Conservation (phyloP, 2,113 vertebrate genomes). For the Microtus pennsylvanicus region DNA sequence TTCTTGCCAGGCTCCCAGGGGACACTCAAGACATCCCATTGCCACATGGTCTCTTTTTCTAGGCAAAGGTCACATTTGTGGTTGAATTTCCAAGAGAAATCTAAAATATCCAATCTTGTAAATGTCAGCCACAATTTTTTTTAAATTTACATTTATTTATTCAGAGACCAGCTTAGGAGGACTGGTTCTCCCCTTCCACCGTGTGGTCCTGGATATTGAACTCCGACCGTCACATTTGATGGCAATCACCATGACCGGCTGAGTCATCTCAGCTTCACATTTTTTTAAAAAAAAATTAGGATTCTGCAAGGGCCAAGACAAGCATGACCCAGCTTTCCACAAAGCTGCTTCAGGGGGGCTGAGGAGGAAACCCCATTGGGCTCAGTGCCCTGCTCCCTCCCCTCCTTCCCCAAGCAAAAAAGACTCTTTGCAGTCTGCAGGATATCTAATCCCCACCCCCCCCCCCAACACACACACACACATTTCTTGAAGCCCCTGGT, state of each 20-base stretch:
- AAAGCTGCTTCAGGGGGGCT: background rate
- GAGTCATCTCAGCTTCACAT: background rate
- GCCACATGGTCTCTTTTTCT: background rate
- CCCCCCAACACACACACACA: too few species aligned
- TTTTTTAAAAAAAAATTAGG: background rate
- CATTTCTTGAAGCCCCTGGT: background rate
- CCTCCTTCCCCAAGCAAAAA: background rate
- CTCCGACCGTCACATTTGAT: background rate
- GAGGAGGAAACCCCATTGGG: accelerated
- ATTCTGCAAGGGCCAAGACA: background rate
- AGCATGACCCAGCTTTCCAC: background rate
- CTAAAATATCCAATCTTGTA: background rate
- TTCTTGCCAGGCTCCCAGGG: background rate
- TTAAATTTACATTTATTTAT: background rate
- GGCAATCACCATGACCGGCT: background rate
- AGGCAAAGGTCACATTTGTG: background rate
- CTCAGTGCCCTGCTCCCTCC: background rate
- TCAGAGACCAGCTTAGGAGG: too few species aligned
- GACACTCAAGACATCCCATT: background rate
- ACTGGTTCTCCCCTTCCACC: background rate
- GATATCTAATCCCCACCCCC: too few species aligned
- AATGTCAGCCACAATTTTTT: background rate
- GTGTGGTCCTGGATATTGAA: too few species aligned
- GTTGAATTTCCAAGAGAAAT: slow-evolving; percentile 44
- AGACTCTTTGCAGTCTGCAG: background rate